Conservation (phyloP, 1,140 invertebrate species). For the Orius insidiosus region DNA sequence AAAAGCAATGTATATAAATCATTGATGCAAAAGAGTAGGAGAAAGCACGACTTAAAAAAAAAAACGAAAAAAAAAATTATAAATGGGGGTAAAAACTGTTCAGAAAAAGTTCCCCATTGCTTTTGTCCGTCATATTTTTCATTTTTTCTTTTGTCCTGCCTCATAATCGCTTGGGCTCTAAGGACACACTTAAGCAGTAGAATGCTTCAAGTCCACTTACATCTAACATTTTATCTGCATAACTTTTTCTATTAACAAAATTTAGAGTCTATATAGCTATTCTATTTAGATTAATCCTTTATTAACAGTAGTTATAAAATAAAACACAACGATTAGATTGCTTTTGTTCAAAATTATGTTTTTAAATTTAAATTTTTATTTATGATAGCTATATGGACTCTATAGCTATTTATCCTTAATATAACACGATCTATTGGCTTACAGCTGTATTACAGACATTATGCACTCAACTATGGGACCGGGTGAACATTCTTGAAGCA, state of each 20-base stretch:
- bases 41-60: constrained; percentile 1
- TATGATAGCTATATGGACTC: not conserved
- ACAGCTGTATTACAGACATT: constrained; percentile 91
- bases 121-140: constrained; percentile 4
- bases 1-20: constrained; percentile 4
- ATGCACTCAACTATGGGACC: constrained; percentile 86
- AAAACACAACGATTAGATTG: too few species aligned
- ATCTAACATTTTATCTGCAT: not conserved
- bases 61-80: constrained; percentile 3
- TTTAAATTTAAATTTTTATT: not conserved
- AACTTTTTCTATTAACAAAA: too few species aligned
- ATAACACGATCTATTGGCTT: constrained; percentile 32
- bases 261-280: too few species aligned
- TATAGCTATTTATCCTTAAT: constrained; percentile 12
- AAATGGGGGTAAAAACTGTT: constrained; percentile 15
- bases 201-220: not conserved
- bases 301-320: too few species aligned
- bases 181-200: not conserved
- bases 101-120: constrained; percentile 15
- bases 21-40: too few species aligned
- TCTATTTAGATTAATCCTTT: too few species aligned
- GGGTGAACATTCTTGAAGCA: constrained; percentile 78
- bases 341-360: not conserved
- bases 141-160: not conserved
- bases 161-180: not conserved